Percentiles rank a stretch among this genome's conserved stretches.
phyloP scores from a whole-genome alignment of 1,140 invertebrate species.

The Atta colombica region DNA sequence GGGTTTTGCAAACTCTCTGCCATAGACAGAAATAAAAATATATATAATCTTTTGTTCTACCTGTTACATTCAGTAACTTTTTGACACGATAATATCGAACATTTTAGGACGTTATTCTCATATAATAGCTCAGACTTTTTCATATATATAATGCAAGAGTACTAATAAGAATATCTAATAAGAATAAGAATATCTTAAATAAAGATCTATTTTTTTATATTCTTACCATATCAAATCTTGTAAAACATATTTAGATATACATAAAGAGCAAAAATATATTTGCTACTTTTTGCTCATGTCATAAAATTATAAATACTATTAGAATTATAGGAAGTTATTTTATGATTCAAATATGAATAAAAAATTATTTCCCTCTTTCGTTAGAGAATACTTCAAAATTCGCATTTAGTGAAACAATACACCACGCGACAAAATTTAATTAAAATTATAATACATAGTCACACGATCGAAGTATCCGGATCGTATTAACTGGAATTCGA shows the following conservation, averaged over 20 bases:
- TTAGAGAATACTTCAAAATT: background rate
- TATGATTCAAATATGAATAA: background rate
- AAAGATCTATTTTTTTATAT: background rate
- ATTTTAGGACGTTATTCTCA: constrained; percentile 8
- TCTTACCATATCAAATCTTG: background rate
- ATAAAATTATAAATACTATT: constrained; percentile 1
- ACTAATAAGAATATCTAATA: background rate
- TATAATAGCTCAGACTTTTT: background rate
- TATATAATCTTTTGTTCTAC: constrained; percentile 23
- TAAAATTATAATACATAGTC: constrained; percentile 44
- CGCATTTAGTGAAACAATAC: constrained; percentile 26
- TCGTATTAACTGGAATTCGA: constrained; percentile 43
- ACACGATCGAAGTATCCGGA: constrained; percentile 16
- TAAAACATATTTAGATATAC: background rate
- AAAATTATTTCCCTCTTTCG: background rate
- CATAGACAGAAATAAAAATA: constrained; percentile 30
- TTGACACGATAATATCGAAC: background rate
- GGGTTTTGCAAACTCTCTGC: constrained; percentile 20
- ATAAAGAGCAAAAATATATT: background rate
- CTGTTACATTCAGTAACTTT: constrained; percentile 32
- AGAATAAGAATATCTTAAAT: background rate
- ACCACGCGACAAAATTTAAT: constrained; percentile 34
- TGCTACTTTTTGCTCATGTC: background rate
- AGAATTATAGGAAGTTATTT: background rate
- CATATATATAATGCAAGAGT: background rate